Percentiles rank a stretch among this genome's conserved stretches.
Conservation (phyloP, 2,888 invertebrate species). For the Apeira syringaria region DNA sequence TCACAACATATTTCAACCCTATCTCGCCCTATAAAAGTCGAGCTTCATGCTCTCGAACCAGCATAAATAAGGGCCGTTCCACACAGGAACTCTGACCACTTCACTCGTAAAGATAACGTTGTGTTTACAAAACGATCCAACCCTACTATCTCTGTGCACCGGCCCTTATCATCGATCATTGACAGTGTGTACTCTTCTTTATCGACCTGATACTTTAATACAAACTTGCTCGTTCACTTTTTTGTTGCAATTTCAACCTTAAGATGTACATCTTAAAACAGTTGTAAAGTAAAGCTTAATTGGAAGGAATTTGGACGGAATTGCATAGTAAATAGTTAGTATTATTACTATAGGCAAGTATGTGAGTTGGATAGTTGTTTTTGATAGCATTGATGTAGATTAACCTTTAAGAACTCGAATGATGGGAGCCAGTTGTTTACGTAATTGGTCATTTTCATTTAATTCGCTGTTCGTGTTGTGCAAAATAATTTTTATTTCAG, state of each 20-base stretch:
- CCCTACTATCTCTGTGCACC: constrained; percentile 39
- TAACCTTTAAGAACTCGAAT: constrained; percentile 6
- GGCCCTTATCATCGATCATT: constrained; percentile 40
- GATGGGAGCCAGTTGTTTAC: neutral
- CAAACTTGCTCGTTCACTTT: constrained; percentile 6
- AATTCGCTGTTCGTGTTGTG: neutral
- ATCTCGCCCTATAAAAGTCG: constrained; percentile 32
- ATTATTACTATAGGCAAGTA: constrained; percentile 12
- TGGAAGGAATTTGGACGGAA: constrained; percentile 3
- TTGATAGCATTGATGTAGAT: constrained; percentile 14
- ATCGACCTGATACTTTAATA: constrained; percentile 29
- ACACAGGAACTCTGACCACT: constrained; percentile 33
- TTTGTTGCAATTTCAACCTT: constrained; percentile 5
- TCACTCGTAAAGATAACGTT: constrained; percentile 38
- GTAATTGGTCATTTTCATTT: constrained; percentile 1
- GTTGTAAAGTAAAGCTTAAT: neutral
- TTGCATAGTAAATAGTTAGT: constrained; percentile 10
- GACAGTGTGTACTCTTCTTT: constrained; percentile 36
- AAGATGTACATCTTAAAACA: neutral
- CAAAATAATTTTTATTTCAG: too few species aligned
- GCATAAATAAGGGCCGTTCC: constrained; percentile 26
- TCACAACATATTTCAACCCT: constrained; percentile 24
- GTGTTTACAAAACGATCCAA: constrained; percentile 51
- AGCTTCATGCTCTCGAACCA: constrained; percentile 16
- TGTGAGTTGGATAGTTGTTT: constrained; percentile 24